Evolutionary conservation across 1,140 invertebrate genomes (phyloP).

Genomic region (Melanaphis sacchari): DNA sequence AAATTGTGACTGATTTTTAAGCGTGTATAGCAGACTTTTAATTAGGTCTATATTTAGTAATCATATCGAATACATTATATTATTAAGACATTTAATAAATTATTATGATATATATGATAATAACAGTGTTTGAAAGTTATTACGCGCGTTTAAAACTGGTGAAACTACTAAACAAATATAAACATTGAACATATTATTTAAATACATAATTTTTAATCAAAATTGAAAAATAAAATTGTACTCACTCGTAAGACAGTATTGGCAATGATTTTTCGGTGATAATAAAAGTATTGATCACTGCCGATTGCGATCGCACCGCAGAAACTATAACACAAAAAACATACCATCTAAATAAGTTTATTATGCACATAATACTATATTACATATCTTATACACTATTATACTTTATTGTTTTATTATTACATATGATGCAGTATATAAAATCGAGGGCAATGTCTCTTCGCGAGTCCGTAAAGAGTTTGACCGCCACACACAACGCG

Average conservation of each 20-base stretch:
- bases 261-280: background rate
- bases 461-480: background rate
- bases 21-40: background rate
- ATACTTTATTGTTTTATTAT: background rate
- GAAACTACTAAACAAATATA: background rate
- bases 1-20: no score
- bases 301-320: background rate
- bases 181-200: background rate
- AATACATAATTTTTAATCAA: background rate
- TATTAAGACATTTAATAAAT: background rate
- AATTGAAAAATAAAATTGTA: background rate
- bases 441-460: slow-evolving; percentile 21
- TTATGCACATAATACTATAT: background rate
- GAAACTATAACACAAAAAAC: slow-evolving; percentile 9
- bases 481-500: slow-evolving; percentile 13
- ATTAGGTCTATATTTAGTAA: background rate
- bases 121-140: background rate
- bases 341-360: background rate
- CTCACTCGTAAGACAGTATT: slow-evolving; percentile 34
- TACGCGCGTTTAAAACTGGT: background rate
- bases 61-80: background rate
- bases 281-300: slow-evolving; percentile 1
- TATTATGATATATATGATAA: background rate
- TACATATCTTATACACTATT: background rate
- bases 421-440: background rate